Conservation (phyloP, 2,888 invertebrate species). For the Cylloceria caligata region DNA sequence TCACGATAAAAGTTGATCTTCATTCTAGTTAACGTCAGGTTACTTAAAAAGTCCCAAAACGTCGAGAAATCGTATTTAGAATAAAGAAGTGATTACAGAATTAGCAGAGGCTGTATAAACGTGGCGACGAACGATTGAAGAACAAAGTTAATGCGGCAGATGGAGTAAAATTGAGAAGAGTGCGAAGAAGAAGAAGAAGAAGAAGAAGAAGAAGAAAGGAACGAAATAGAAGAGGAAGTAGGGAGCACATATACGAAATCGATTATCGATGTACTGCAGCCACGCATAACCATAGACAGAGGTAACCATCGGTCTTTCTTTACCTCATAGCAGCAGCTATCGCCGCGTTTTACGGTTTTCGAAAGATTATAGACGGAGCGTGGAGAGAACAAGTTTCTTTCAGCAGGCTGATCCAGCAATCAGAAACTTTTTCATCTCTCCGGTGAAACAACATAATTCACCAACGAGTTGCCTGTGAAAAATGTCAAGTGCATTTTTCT, state of each 20-base stretch:
- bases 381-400: constrained; percentile 13
- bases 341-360: constrained; percentile 73
- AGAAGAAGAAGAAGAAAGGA: not conserved
- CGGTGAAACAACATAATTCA: not conserved
- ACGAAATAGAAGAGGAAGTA: constrained; percentile 22
- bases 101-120: not conserved
- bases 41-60: too few species aligned
- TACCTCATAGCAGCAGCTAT: constrained; percentile 21
- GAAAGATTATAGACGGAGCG: constrained; percentile 72
- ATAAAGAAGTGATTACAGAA: not conserved
- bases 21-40: too few species aligned
- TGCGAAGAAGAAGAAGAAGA: too few species aligned
- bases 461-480: too few species aligned
- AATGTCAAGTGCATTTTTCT: too few species aligned
- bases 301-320: constrained; percentile 77
- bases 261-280: constrained; percentile 73
- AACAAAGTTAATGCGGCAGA: constrained; percentile 17
- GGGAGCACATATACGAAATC: constrained; percentile 71
- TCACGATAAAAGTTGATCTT: too few species aligned
- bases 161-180: constrained; percentile 7
- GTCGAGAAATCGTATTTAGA: too few species aligned
- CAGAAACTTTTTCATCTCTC: constrained; percentile 40
- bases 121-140: not conserved
- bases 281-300: too few species aligned
- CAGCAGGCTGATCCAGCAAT: not conserved